Evolutionary conservation across 2,888 invertebrate genomes (phyloP), one percentile per base, ranked within the genome.

Genomic region (Gari tellinella): DNA sequence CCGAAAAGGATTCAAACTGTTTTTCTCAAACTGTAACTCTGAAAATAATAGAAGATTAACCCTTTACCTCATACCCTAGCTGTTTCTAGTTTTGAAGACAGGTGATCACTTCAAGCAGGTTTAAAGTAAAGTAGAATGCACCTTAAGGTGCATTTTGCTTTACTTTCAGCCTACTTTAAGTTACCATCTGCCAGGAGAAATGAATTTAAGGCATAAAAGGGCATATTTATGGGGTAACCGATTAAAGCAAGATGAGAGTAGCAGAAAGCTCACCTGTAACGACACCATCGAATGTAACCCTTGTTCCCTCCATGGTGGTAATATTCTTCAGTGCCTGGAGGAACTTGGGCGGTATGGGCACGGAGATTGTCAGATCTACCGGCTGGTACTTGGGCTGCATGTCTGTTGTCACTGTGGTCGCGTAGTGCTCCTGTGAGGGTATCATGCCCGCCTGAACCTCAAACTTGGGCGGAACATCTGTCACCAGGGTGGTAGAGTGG

Each of bases 231-330:
- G 14, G 40, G 40, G 40, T 8, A 12, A 14, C 40, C 14, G 14
- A 8, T 40, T 12, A 40, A 40, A 14, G 40, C 10, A 12, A 14
- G 40, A 14, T 14, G 14, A 8, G 8, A 40, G 14, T 8, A 43
- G 14, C n/a, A 10, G 25, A 17, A 10, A 19, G 57, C 83, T 72
- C 67, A 89, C 97, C 96, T 65, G 95, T 94, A 67, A 98, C 95
- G 19, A 96, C 94, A 0, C 98, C 97, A 90, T 97, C 96, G 92
- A 99, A 98, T 88, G 89, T 97, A 0, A 97, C 98, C 41, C 97
- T 96, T 90, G 96, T 96, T 61, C 98, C 98, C 93, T 98, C 98
- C 69, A 94, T 94, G 10, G 97, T 97, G 58, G 95, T 95, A 51
- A 97, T 95, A 92, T 97, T 97, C 89, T 96, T 96, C 91, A 99